phyloP scores from a whole-genome alignment of 1,140 invertebrate species.

The Aphidius ervi region DNA sequence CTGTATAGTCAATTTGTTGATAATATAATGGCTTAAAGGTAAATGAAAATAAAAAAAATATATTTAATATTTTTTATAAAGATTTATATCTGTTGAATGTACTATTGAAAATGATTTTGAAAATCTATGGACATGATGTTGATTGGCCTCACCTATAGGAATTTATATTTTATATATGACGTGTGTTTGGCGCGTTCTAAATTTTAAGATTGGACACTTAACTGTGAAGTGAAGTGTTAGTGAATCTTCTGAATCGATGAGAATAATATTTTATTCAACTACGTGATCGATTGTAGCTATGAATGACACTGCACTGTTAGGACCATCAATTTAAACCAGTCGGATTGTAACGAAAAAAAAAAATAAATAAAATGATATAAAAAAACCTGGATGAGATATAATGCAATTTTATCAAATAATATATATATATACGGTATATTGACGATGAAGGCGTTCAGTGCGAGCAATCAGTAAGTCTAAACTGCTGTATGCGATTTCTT shows the following conservation, averaged over 20 bases:
- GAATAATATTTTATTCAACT: constrained; percentile 23
- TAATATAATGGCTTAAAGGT: background rate
- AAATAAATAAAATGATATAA: background rate
- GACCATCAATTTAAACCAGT: background rate
- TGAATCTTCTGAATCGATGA: constrained; percentile 10
- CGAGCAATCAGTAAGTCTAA: constrained; percentile 31
- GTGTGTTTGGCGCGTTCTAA: constrained; percentile 16
- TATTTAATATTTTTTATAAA: no score
- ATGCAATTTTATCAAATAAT: constrained; percentile 20
- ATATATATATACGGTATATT: constrained; percentile 11
- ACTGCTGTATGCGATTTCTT: constrained; percentile 29
- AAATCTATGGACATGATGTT: background rate
- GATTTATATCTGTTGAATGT: no score
- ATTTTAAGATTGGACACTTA: constrained; percentile 33
- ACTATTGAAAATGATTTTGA: background rate
- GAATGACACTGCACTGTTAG: constrained; percentile 28
- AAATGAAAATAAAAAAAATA: no score
- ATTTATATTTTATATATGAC: background rate
- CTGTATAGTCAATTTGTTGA: no score
- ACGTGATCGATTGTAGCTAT: constrained; percentile 29
- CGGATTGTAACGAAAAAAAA: background rate
- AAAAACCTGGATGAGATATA: background rate
- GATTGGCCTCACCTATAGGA: background rate
- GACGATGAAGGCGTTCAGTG: constrained; percentile 22
- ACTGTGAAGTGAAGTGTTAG: constrained; percentile 27